Conservation (phyloP, 2,113 vertebrate species). For the Onychostruthus taczanowskii region DNA sequence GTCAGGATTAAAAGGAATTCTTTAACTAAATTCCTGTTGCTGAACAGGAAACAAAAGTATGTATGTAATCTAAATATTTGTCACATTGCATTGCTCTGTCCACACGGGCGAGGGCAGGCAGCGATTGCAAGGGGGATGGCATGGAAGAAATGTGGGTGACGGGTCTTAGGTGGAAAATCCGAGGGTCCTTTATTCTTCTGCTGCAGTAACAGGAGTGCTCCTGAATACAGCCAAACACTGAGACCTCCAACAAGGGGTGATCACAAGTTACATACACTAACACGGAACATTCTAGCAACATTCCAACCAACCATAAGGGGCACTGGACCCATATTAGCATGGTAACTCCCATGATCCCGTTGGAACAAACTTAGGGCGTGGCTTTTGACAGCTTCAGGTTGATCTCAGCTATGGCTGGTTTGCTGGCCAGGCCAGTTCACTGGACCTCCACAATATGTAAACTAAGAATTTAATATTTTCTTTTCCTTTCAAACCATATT, state of each 20-base stretch:
- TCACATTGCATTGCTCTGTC: rapidly evolving
- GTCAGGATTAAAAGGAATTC: not conserved
- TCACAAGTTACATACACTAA: not conserved
- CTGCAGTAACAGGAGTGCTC: not conserved
- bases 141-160: rapidly evolving
- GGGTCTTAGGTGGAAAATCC: not conserved
- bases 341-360: not conserved
- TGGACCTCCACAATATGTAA: not conserved
- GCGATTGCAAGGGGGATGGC: rapidly evolving
- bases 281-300: not conserved
- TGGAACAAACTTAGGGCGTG: not conserved
- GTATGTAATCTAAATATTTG: not conserved
- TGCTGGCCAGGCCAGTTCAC: not conserved
- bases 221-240: not conserved
- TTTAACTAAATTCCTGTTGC: not conserved
- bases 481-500: not conserved
- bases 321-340: not conserved
- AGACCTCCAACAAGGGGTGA: not conserved
- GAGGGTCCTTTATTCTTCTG: not conserved
- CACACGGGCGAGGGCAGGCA: rapidly evolving
- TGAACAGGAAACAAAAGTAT: not conserved
- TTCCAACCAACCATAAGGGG: not conserved
- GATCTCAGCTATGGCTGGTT: not conserved
- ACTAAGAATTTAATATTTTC: not conserved
- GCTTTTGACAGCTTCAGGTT: not conserved